Evolutionary conservation across 2,888 invertebrate genomes (phyloP).

Genomic region (Calameuta pallipes): DNA sequence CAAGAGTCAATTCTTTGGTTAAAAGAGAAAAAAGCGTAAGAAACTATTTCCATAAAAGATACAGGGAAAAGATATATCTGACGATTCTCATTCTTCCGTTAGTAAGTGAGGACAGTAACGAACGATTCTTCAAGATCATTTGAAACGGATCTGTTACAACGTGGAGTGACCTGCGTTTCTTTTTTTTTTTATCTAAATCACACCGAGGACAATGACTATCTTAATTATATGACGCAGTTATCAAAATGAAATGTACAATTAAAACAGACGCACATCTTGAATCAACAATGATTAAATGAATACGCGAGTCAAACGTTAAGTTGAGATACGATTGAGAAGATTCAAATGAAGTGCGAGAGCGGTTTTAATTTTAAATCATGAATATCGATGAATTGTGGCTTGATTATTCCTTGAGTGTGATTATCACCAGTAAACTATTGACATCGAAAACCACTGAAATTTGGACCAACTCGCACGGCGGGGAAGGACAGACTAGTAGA

Average conservation of each 20-base stretch:
- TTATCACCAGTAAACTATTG: not conserved
- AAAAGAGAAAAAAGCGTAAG: too few relatives aligned
- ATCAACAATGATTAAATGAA: not conserved
- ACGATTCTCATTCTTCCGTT: too few relatives aligned
- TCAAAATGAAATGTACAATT: not conserved
- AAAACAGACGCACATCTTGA: not conserved
- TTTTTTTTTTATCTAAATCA: not conserved
- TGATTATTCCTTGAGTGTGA: not conserved
- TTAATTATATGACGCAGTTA: not conserved
- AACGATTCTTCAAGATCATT: not conserved
- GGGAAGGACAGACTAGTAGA: conserved; percentile 47
- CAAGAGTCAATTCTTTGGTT: too few relatives aligned
- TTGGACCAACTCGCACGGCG: conserved; percentile 40
- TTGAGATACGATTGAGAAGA: not conserved
- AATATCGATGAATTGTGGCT: not conserved
- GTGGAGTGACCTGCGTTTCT: not conserved
- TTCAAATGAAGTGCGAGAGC: not conserved
- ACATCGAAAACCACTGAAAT: conserved; percentile 26
- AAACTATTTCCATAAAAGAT: too few relatives aligned
- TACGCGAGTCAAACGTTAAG: not conserved
- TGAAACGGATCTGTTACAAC: not conserved
- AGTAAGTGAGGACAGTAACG: too few relatives aligned
- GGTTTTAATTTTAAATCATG: not conserved
- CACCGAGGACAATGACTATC: not conserved
- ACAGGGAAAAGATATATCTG: too few relatives aligned